phyloP scores from a whole-genome alignment of 2,888 invertebrate genomes.

The Tenodera sinensis region DNA sequence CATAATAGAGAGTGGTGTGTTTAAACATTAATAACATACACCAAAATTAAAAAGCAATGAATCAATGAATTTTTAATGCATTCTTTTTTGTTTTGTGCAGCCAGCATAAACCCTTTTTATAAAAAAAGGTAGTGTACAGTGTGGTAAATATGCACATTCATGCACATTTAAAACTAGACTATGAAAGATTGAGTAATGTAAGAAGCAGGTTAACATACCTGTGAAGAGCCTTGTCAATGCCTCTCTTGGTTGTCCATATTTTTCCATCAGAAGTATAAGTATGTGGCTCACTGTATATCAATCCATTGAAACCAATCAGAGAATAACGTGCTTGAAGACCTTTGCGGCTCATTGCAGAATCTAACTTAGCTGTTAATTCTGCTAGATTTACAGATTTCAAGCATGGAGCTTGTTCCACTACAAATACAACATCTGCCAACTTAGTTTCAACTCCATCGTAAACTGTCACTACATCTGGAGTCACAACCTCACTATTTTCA shows the following conservation, averaged over 20 bases:
- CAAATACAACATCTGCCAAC: conserved; percentile 49
- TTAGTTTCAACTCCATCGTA: conserved; percentile 37
- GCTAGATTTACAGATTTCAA: conserved; percentile 35
- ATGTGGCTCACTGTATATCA: conserved; percentile 39
- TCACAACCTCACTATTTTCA: conserved; percentile 38
- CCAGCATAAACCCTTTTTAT: no score
- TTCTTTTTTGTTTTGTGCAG: no score
- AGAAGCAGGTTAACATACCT: conserved; percentile 16
- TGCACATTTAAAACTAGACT: no score
- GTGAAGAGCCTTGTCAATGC: conserved; percentile 31
- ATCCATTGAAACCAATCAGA: conserved; percentile 46
- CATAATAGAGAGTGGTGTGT: no score
- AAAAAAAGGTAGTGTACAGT: no score
- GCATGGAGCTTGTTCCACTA: conserved; percentile 47
- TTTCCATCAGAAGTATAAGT: conserved; percentile 43
- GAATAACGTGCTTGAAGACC: conserved; percentile 46
- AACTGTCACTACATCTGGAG: conserved; percentile 38
- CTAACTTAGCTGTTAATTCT: conserved; percentile 34
- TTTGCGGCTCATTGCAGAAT: conserved; percentile 35
- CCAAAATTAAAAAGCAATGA: no score
- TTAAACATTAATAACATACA: no score
- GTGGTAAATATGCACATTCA: no score
- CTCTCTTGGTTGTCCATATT: conserved; percentile 35
- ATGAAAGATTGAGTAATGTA: no score
- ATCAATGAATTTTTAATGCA: no score